phyloP scores from a whole-genome alignment of 2,888 invertebrate genomes.

The Lissocephala sabroskyi region DNA sequence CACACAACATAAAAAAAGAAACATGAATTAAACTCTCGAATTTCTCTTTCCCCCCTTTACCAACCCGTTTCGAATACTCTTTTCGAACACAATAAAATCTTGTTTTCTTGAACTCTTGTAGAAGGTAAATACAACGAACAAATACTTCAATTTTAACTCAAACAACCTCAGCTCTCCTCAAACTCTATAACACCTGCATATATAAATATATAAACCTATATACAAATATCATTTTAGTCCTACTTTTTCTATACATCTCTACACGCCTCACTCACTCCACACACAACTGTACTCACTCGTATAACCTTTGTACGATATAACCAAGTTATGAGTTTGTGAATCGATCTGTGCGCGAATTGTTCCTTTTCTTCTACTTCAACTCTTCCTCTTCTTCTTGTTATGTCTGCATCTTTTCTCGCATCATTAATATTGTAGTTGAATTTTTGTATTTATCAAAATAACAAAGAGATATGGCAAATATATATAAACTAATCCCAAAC shows the following conservation, averaged over 20 bases:
- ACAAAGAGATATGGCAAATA: conserved; percentile 2
- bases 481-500: conserved; percentile 9
- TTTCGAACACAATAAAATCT: conserved; percentile 36
- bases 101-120: conserved; percentile 72
- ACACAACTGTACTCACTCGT: background rate
- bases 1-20: conserved; percentile 14
- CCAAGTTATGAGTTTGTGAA: conserved; percentile 16
- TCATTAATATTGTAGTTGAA: conserved; percentile 67
- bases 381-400: conserved; percentile 19
- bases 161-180: conserved; percentile 23
- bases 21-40: conserved; percentile 50
- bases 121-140: conserved; percentile 70
- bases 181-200: conserved; percentile 44
- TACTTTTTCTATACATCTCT: background rate
- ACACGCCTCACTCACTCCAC: background rate
- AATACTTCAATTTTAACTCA: conserved; percentile 30
- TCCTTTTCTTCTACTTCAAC: conserved; percentile 11
- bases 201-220: conserved; percentile 7
- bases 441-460: conserved; percentile 39
- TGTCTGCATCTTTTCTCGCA: conserved; percentile 62
- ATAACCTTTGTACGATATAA: conserved; percentile 8
- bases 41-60: conserved; percentile 65
- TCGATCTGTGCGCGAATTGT: conserved; percentile 27
- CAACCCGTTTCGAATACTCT: conserved; percentile 20
- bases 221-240: background rate